Percentiles rank a stretch among this genome's conserved stretches.
These are phyloP conservation scores for Adoxophyes honmai DNA, from an alignment of 1,140 invertebrate species.

Conservation along the genomic window DNA sequence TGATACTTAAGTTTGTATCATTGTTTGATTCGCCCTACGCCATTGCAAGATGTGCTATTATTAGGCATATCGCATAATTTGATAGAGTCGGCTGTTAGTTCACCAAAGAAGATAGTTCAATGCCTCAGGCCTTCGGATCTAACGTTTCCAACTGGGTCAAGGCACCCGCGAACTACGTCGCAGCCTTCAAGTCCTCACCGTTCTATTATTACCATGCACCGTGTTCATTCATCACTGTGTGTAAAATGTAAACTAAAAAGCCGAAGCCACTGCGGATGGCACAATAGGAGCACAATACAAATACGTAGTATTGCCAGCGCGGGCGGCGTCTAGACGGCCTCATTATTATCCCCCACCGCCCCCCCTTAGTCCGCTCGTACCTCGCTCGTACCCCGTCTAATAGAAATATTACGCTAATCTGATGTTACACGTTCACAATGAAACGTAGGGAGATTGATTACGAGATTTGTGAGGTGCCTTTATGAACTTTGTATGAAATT, in stretches of 20 bases:
- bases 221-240: not conserved
- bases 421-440: not conserved
- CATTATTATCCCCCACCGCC: slow-evolving; percentile 42
- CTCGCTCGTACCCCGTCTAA: not conserved
- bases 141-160: not conserved
- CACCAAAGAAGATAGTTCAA: not conserved
- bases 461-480: too few relatives aligned
- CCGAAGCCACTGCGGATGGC: not conserved
- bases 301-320: slow-evolving; percentile 41
- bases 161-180: not conserved
- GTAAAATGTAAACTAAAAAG: not conserved
- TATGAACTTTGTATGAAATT: too few relatives aligned
- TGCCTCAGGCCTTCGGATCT: not conserved
- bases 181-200: not conserved
- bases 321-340: slow-evolving; percentile 61
- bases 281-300: slow-evolving; percentile 43
- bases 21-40: too few relatives aligned
- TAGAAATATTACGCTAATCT: slow-evolving; percentile 3
- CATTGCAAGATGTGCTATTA: too few relatives aligned
- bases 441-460: not conserved
- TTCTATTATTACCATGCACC: not conserved
- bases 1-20: too few relatives aligned
- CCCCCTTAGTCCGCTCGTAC: slow-evolving; percentile 13
- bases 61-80: too few relatives aligned
- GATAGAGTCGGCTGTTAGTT: not conserved